Evolutionary conservation across 2,888 invertebrate species (phyloP).

Genomic region (Agrochola lychnidis): DNA sequence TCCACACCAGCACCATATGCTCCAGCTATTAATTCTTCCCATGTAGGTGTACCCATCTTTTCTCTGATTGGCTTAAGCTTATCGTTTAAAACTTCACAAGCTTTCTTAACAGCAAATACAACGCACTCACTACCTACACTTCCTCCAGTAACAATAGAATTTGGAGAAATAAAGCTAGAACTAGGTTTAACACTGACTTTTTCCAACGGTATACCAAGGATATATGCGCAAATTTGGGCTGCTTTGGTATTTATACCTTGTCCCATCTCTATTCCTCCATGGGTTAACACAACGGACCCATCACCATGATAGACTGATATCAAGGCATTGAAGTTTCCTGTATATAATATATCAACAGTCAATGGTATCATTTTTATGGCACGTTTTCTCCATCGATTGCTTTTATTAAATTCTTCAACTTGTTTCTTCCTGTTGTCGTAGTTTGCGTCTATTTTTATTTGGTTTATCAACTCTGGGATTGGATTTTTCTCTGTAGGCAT

Average conservation of each 20-base stretch:
- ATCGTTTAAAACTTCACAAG: constrained; percentile 92
- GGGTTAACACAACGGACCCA: constrained; percentile 92
- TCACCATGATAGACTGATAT: constrained; percentile 93
- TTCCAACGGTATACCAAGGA: constrained; percentile 92
- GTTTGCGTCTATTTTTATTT: constrained; percentile 87
- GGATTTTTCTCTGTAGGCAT: constrained; percentile 86
- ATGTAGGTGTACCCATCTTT: constrained; percentile 87
- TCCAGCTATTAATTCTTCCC: constrained; percentile 90
- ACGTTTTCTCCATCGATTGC: constrained; percentile 95
- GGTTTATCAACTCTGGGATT: constrained; percentile 87
- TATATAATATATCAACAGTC: constrained; percentile 90
- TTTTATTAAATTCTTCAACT: constrained; percentile 89
- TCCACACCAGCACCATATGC: constrained; percentile 90
- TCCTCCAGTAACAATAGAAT: constrained; percentile 92
- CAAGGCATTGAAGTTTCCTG: constrained; percentile 90
- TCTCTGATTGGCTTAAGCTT: constrained; percentile 91
- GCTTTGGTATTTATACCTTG: constrained; percentile 96
- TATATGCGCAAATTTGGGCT: constrained; percentile 94
- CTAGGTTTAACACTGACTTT: constrained; percentile 92
- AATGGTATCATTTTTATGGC: constrained; percentile 92
- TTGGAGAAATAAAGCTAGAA: constrained; percentile 91
- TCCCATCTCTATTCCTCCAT: constrained; percentile 94
- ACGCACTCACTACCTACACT: constrained; percentile 92
- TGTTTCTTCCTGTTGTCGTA: constrained; percentile 85
- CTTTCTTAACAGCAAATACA: constrained; percentile 90